Percentiles rank a stretch among this genome's conserved stretches.
phyloP scores from a whole-genome alignment of 2,797 vertebrate genomes.

The Geotrypetes seraphini region DNA sequence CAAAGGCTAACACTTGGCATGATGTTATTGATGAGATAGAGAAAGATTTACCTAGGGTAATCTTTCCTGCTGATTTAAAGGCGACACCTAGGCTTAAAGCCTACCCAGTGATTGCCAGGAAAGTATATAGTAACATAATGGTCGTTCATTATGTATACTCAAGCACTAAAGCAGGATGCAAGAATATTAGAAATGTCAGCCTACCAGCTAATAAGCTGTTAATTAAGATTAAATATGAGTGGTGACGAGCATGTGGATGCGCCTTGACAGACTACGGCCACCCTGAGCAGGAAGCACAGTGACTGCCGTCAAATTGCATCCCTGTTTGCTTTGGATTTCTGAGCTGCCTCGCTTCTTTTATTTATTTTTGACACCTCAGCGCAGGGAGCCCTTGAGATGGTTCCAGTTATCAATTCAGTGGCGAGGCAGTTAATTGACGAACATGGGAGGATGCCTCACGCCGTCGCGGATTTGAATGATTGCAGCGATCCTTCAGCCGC shows the following conservation, averaged over 20 bases:
- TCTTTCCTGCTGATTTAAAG: constrained; percentile 44
- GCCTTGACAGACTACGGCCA: no score
- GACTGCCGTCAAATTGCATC: no score
- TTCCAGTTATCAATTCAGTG: constrained; percentile 18
- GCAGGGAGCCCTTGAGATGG: constrained; percentile 12
- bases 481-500: no score
- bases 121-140: constrained; percentile 7
- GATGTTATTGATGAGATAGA: constrained; percentile 34
- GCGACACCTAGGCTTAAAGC: constrained; percentile 33
- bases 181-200: neutral
- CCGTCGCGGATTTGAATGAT: constrained; percentile 29
- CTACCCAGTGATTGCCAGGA: constrained; percentile 8
- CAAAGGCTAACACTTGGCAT: constrained; percentile 16
- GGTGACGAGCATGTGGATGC: neutral
- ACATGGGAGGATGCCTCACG: constrained; percentile 8
- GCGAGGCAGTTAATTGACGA: constrained; percentile 4
- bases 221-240: constrained; percentile 16
- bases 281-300: no score
- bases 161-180: neutral
- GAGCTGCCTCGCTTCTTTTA: no score
- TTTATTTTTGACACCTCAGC: constrained; percentile 11
- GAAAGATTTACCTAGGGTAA: constrained; percentile 21
- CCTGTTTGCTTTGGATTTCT: no score
- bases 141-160: constrained; percentile 11
- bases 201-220: neutral